Evolutionary conservation across 2,113 vertebrate species (phyloP).

Genomic region (Pavo muticus): DNA sequence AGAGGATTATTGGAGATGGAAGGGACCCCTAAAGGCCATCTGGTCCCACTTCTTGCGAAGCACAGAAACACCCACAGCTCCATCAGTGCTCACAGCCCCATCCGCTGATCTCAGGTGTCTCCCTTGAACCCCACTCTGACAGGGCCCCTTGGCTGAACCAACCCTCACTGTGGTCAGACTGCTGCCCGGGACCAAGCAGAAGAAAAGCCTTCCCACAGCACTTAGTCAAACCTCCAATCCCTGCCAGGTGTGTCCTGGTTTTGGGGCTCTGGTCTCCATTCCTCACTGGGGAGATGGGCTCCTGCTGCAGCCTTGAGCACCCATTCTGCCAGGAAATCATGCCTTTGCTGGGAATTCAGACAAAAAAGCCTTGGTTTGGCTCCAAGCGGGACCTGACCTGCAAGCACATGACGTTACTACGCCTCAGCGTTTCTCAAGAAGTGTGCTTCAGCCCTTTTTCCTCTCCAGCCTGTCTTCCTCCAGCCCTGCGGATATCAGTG

Average conservation of each 20-base stretch:
- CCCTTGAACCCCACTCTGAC: neutral
- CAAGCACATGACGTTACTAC: neutral
- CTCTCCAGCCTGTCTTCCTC: neutral
- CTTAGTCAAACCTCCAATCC: neutral
- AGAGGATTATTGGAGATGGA: too few species aligned
- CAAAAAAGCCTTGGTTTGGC: neutral
- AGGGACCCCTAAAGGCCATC: too few species aligned
- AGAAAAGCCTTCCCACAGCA: accelerated
- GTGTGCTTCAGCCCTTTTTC: neutral
- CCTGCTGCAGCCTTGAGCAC: accelerated
- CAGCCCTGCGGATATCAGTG: neutral
- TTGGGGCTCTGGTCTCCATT: neutral
- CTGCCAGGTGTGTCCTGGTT: neutral
- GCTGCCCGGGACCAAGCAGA: neutral
- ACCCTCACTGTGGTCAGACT: accelerated
- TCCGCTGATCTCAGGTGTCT: too few species aligned
- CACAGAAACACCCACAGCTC: too few species aligned
- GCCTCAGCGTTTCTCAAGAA: neutral
- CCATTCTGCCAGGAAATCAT: neutral
- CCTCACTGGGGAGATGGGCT: neutral
- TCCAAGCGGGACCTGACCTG: neutral
- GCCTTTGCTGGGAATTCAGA: neutral
- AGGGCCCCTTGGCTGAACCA: neutral
- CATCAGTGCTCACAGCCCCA: too few species aligned
- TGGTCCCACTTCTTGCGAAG: too few species aligned